Percentiles rank a stretch among this genome's conserved stretches.
Conservation (phyloP, 2,113 vertebrate genomes). For the Alethe castanea region DNA sequence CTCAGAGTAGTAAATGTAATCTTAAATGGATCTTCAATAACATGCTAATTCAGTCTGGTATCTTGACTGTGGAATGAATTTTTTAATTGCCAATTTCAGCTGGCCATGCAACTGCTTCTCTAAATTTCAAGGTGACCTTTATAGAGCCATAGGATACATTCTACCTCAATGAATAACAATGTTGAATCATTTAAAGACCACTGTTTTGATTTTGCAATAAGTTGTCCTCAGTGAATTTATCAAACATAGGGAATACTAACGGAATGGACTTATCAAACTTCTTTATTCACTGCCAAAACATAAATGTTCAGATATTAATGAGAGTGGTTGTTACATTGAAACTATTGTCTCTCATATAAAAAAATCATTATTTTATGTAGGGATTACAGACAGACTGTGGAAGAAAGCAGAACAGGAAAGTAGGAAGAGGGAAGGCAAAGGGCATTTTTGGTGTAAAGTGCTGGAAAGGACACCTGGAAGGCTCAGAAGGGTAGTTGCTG, state of each 20-base stretch:
- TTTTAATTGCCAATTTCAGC: background rate
- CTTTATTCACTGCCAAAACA: background rate
- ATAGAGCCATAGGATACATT: background rate
- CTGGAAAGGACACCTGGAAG: background rate
- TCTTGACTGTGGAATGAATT: constrained; percentile 37
- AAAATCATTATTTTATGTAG: background rate
- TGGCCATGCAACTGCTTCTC: background rate
- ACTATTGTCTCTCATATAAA: background rate
- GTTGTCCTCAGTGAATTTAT: background rate
- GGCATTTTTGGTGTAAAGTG: background rate
- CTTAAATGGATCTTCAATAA: constrained; percentile 35
- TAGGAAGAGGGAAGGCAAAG: background rate
- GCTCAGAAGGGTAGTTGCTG: background rate
- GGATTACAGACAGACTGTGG: background rate
- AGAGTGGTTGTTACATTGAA: background rate
- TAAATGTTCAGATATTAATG: background rate
- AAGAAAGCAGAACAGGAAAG: background rate
- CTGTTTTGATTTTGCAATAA: background rate
- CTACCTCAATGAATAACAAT: background rate
- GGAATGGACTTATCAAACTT: background rate
- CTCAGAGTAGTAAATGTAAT: background rate
- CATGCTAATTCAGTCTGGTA: constrained; percentile 25
- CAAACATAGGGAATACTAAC: background rate
- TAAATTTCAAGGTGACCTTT: constrained; percentile 22
- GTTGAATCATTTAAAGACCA: background rate